Evolutionary conservation across 2,113 vertebrate species (phyloP), one percentile per base, ranked within the genome.

Genomic region (Fulica atra): DNA sequence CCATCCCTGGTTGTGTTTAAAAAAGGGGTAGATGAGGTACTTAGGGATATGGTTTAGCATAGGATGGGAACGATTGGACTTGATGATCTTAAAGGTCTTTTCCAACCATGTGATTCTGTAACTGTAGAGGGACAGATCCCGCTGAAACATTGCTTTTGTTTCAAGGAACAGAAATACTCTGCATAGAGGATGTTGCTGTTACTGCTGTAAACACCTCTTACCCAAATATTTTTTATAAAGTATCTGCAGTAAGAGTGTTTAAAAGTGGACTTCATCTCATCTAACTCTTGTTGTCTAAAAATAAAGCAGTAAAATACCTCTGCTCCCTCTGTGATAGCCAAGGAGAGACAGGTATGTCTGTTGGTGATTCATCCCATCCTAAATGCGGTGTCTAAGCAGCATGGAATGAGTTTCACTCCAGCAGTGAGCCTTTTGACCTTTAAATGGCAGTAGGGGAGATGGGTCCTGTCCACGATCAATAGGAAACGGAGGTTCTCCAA

Each of bases 211-310:
- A 54, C 15, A 24, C 6, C 11, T 60, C 16, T 77, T 63, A 46
- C 1, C 2, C 26, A 20, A 26, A 2, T 56, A 8, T 15, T 70
- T 54, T 31, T 77, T 64, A 53, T 53, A n/a, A 0, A 0, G 2
- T 77, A 51, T 46, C 36, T 79, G 42, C 28, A 78, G 53, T 56
- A 72, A 26, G 42, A 11, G 8, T 25, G 2, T 80, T 89, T 54
- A 35, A 60, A 83, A 74, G 29, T 25, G 33, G 13, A 6, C 29
- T 80, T 93, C 12, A 40, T 70, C 36, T 92, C 54, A 29, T 29
- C 29, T 65, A 35, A 26, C 57, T 92, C 68, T 46, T 50, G 6
- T 6, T 63, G 24, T 66, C 54, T 92, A 53, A 81, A 85, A 85
- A 26, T 26, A 61, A 48, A 85, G 21, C 5, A 12, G 26, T 64